Evolutionary conservation across 2,797 vertebrate genomes (phyloP).

Genomic region (Rhodeus uyekii): DNA sequence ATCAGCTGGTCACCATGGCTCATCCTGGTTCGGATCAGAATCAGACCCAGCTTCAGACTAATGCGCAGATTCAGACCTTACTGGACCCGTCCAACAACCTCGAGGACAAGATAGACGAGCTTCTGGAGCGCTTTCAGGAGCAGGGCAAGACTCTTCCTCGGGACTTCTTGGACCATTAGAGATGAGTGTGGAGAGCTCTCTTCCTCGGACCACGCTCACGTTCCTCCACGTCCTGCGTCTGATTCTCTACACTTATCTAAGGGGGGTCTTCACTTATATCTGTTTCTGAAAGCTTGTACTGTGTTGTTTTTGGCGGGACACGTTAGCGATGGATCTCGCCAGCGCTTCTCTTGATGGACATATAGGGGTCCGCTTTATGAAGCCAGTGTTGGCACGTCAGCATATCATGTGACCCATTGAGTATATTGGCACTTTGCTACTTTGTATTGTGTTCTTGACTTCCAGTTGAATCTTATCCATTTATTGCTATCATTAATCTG

Average conservation of each 20-base stretch:
- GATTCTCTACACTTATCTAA: background rate
- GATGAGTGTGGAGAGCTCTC: conserved; percentile 59
- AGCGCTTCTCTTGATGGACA: conserved; percentile 18
- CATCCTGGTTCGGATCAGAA: conserved; percentile 69
- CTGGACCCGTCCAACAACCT: conserved; percentile 88
- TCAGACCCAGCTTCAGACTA: conserved; percentile 83
- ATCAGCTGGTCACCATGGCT: conserved; percentile 82
- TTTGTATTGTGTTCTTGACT: conserved; percentile 47
- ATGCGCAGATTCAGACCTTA: conserved; percentile 86
- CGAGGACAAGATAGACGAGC: conserved; percentile 87
- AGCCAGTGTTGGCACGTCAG: conserved; percentile 43
- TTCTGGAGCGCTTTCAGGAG: conserved; percentile 92
- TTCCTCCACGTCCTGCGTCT: conserved; percentile 6
- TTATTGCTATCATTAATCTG: conserved; percentile 29
- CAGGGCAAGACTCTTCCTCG: conserved; percentile 84
- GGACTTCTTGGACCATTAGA: conserved; percentile 75
- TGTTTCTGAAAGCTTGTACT: conserved; percentile 41
- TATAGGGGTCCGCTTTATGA: conserved; percentile 43
- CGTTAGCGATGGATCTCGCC: conserved; percentile 31
- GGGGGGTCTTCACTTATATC: conserved; percentile 20
- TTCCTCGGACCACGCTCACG: conserved; percentile 24
- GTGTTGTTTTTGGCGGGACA: conserved; percentile 37
- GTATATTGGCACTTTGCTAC: conserved; percentile 47
- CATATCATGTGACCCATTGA: conserved; percentile 48
- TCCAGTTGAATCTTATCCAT: conserved; percentile 31